A percentile compares a stretch with the other conserved stretches of the same genome.
Evolutionary conservation across 2,888 invertebrate species (phyloP).

Genomic region (Stenichneumon culpator): DNA sequence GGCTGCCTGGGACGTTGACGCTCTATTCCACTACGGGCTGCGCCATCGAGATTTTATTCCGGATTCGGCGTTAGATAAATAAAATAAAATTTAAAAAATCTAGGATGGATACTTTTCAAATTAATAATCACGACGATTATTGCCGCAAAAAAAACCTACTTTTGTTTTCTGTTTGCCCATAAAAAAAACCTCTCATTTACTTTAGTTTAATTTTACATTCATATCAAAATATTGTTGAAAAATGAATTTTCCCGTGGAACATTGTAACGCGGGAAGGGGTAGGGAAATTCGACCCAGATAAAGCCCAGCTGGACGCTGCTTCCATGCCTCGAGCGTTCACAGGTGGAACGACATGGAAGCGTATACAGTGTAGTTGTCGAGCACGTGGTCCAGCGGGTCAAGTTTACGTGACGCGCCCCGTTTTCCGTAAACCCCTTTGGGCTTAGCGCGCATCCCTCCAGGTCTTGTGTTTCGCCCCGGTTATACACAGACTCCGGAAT

Average conservation of each 20-base stretch:
- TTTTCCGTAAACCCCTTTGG: conserved; percentile 82
- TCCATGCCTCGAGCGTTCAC: conserved; percentile 48
- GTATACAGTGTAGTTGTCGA: conserved; percentile 56
- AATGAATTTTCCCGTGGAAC: background rate
- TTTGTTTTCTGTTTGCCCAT: too few species aligned
- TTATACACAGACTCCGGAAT: conserved; percentile 40
- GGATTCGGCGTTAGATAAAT: conserved; percentile 1
- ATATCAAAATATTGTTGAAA: background rate
- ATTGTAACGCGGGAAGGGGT: conserved; percentile 22
- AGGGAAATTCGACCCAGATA: conserved; percentile 58
- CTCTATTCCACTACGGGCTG: conserved; percentile 75
- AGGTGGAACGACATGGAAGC: conserved; percentile 56
- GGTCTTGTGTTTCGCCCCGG: conserved; percentile 77
- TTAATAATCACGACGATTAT: background rate
- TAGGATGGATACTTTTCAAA: background rate
- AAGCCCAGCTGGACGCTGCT: conserved; percentile 30
- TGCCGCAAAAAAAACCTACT: too few species aligned
- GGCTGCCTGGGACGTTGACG: conserved; percentile 75
- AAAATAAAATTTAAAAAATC: background rate
- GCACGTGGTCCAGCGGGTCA: conserved; percentile 80
- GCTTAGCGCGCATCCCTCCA: conserved; percentile 80
- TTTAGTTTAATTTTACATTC: background rate
- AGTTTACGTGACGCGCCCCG: conserved; percentile 81
- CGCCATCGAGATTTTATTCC: conserved; percentile 50
- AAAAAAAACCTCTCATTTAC: too few species aligned